Evolutionary conservation across 2,888 invertebrate species (phyloP).

Genomic region (Sphecodes monilicornis): DNA sequence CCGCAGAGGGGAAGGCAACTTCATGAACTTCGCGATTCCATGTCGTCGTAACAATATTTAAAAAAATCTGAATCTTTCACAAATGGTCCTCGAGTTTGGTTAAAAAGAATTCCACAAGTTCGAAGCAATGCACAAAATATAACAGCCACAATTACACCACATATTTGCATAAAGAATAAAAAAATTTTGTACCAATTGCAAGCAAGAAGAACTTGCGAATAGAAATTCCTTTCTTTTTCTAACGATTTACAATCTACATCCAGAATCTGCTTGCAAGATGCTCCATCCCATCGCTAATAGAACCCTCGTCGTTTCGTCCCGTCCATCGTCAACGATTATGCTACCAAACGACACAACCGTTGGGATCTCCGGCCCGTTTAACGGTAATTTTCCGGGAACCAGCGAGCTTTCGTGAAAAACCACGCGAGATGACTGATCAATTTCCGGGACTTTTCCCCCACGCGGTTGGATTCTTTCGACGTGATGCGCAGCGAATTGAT

Average conservation of each 20-base stretch:
- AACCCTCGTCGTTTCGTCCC: neutral
- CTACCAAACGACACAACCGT: slow-evolving; percentile 27
- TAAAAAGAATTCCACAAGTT: too few species aligned
- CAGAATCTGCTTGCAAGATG: neutral
- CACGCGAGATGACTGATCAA: slow-evolving; percentile 20
- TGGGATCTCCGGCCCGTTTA: slow-evolving; percentile 27
- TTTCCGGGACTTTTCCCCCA: neutral
- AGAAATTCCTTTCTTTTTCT: neutral
- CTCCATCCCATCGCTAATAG: neutral
- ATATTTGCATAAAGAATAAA: neutral
- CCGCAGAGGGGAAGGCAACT: too few species aligned
- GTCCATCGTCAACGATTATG: slow-evolving; percentile 19
- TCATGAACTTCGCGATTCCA: too few species aligned
- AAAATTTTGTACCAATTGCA: neutral
- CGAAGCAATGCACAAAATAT: too few species aligned
- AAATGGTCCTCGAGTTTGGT: too few species aligned
- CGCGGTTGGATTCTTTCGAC: neutral
- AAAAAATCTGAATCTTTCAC: too few species aligned
- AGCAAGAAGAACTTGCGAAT: neutral
- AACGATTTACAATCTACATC: neutral
- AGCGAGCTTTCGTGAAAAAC: slow-evolving; percentile 20
- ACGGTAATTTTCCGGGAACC: slow-evolving; percentile 49
- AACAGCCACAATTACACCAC: too few species aligned
- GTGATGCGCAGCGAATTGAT: slow-evolving; percentile 1
- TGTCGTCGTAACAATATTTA: too few species aligned